A percentile compares a stretch with the other conserved stretches of the same genome.
Conservation (phyloP, 2,797 vertebrate species). For the Peromyscus aztecus region DNA sequence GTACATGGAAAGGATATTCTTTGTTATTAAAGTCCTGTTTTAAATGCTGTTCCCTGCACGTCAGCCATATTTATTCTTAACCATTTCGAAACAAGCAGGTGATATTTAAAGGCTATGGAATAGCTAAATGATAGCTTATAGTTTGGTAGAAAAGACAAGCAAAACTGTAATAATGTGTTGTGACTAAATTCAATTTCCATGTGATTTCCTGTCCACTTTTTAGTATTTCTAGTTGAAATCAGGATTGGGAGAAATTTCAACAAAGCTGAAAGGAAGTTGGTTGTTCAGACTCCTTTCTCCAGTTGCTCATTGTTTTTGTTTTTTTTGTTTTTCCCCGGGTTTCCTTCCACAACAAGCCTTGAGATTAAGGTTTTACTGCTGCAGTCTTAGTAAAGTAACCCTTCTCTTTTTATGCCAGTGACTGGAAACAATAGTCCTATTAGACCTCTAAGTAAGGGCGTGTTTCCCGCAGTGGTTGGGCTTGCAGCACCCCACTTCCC, state of each 20-base stretch:
- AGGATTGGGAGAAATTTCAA: slow-evolving; percentile 16
- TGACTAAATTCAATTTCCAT: not conserved
- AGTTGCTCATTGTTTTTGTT: slow-evolving; percentile 36
- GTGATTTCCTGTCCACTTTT: slow-evolving; percentile 18
- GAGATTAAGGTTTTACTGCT: slow-evolving; percentile 2
- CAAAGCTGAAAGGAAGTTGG: not conserved
- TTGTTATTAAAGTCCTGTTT: slow-evolving; percentile 1
- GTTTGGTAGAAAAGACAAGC: not conserved
- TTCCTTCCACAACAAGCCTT: not conserved
- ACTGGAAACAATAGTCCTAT: slow-evolving; percentile 35
- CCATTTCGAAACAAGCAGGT: not conserved
- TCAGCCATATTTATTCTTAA: not conserved
- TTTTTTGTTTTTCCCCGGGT: slow-evolving; percentile 32
- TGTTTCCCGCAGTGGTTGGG: not conserved
- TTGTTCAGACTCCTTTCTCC: not conserved
- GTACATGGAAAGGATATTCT: not conserved
- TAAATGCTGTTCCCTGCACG: not conserved
- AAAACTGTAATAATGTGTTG: not conserved
- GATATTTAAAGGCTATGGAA: not conserved
- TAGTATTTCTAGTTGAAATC: slow-evolving; percentile 9
- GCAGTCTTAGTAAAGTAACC: not conserved
- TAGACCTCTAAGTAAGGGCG: not conserved
- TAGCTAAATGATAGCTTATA: not conserved
- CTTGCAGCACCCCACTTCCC: not conserved
- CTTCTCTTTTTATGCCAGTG: slow-evolving; percentile 41